Evolutionary conservation across 2,888 invertebrate genomes (phyloP), one percentile per base, ranked within the genome.

Genomic region (Cantharis rufa): DNA sequence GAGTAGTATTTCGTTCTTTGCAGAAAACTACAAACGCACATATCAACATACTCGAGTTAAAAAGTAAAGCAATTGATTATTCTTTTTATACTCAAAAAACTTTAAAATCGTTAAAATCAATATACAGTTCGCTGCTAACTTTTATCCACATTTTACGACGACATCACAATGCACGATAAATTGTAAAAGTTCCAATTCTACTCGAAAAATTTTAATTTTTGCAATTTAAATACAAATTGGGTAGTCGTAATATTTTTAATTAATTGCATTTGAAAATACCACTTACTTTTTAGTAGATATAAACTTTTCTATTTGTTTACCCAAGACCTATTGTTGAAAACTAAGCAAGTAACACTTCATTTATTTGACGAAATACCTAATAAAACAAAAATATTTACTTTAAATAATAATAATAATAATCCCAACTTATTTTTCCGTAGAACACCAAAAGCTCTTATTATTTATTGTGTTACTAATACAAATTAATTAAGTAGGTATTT

Each of bases 1-100:
- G 61, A 69, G 69, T 62, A 73, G 73, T 69, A 68, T 68, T 69
- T 73, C 18, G 21, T 69, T 73, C 73, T 69, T 32, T 69, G 18
- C 66, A 28, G 21, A 15, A 63, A 28, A 66, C 72, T 66, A 66
- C 64, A 66, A 21, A 66, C 64, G 21, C 24, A 66, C 64, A 66
- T 66, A 48, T 48, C 48, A 48, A 48, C 48, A 48, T 48, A 48
- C 48, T 48, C 48, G n/a, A 48, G 48, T 48, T 48, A 48, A 48
- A 48, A 48, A 48, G 48, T 48, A 48, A 48, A 48, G 48, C 48
- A 48, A 48, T 48, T 48, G 48, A 48, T 48, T 48, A 48, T 48
- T 48, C 48, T 48, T 48, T 48, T 48, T 48, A 48, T 48, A 48
- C 48, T 48, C n/a, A 48, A 48, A 48, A 48, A 48, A 48, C 48